A percentile compares a stretch with the other conserved stretches of the same genome.
Evolutionary conservation across 2,113 vertebrate species (phyloP).

Genomic region (Oplegnathus fasciatus): DNA sequence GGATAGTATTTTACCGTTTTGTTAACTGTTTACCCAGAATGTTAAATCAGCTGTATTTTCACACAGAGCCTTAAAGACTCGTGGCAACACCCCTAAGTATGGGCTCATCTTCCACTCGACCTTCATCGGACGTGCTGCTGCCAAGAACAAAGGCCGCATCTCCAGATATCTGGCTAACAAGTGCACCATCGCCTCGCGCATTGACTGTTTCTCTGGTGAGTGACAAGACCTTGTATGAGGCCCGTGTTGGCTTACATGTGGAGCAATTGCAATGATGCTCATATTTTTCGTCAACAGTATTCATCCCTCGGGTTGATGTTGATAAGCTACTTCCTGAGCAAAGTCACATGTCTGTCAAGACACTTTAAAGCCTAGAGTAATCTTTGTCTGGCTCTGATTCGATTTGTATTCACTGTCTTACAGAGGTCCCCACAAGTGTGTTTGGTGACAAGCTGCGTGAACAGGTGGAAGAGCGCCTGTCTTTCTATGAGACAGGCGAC

Average conservation of each 20-base stretch:
- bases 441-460: conserved; percentile 94
- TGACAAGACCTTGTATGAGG: accelerated
- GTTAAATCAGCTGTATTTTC: conserved; percentile 35
- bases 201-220: conserved; percentile 97
- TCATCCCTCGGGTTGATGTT: conserved; percentile 90
- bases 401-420: accelerated
- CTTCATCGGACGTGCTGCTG: conserved; percentile 95
- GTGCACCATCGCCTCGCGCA: conserved; percentile 95
- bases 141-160: conserved; percentile 98
- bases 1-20: neutral
- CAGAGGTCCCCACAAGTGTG: conserved; percentile 93
- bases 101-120: conserved; percentile 99
- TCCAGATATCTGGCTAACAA: conserved; percentile 99
- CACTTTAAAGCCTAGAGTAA: accelerated
- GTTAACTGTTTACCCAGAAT: neutral
- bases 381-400: accelerated
- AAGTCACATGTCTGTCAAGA: conserved; percentile 41
- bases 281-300: conserved; percentile 99
- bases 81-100: conserved; percentile 97
- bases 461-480: conserved; percentile 94
- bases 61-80: conserved; percentile 93
- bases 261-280: conserved; percentile 89
- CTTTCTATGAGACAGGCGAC: conserved; percentile 94
- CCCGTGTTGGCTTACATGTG: neutral
- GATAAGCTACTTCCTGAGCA: conserved; percentile 90